Evolutionary conservation across 2,888 invertebrate genomes (phyloP).

Genomic region (Sinopyrophorus schimmeli): DNA sequence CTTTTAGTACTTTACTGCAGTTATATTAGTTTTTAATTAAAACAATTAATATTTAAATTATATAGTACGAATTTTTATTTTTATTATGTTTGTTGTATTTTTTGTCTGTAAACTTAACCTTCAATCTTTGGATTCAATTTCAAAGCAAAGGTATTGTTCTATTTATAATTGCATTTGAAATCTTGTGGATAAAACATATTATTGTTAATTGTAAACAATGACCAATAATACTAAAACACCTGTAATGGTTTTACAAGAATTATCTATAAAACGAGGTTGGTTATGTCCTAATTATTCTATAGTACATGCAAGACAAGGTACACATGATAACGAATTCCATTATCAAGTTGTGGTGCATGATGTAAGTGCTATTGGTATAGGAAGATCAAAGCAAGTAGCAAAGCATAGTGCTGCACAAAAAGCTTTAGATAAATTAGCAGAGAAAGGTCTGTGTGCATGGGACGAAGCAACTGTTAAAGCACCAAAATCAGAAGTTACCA

Average conservation of each 20-base stretch:
- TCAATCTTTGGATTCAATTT: too few relatives aligned
- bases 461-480: slow-evolving; percentile 41
- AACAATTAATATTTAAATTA: too few relatives aligned
- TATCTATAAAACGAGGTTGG: slow-evolving; percentile 60
- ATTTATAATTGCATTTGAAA: too few relatives aligned
- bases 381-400: slow-evolving; percentile 61
- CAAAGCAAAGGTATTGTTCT: too few relatives aligned
- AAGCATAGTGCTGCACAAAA: slow-evolving; percentile 63
- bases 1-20: too few relatives aligned
- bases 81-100: too few relatives aligned
- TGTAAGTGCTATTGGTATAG: slow-evolving; percentile 46
- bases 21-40: too few relatives aligned
- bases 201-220: too few relatives aligned
- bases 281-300: slow-evolving; percentile 60
- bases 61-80: too few relatives aligned
- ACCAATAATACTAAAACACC: slow-evolving; percentile 61
- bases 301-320: slow-evolving; percentile 43
- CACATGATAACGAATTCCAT: slow-evolving; percentile 57
- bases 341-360: slow-evolving; percentile 53
- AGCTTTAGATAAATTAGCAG: slow-evolving; percentile 55
- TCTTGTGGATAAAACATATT: too few relatives aligned
- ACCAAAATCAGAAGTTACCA: slow-evolving; percentile 32
- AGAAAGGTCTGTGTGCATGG: slow-evolving; percentile 44
- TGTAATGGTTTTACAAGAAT: slow-evolving; percentile 68
- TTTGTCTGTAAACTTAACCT: too few relatives aligned